phyloP scores from a whole-genome alignment of 2,888 invertebrate genomes.

The Pimpla rufipes region DNA sequence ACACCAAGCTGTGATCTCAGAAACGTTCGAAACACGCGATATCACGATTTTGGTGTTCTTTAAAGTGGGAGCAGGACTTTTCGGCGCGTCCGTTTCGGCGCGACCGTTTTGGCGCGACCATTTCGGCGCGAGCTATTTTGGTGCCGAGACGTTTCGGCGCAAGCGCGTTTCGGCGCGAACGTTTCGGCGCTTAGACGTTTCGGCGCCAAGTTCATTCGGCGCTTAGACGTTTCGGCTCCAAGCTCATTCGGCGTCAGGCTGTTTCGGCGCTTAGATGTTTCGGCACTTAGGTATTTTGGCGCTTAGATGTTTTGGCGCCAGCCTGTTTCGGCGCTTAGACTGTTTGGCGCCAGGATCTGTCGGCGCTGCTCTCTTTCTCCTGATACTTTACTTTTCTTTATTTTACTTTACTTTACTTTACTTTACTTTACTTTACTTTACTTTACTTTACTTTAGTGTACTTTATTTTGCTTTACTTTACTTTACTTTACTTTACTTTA shows the following conservation, averaged over 20 bases:
- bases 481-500: too few relatives aligned
- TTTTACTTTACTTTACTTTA: too few relatives aligned
- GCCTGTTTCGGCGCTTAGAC: background rate
- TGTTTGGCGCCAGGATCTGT: background rate
- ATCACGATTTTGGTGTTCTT: too few relatives aligned
- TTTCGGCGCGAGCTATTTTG: background rate
- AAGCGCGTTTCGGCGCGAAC: conserved; percentile 30
- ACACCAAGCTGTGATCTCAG: too few relatives aligned
- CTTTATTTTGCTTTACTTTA: too few relatives aligned
- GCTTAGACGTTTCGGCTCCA: background rate
- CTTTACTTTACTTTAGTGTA: background rate
- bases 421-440: background rate
- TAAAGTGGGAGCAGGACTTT: too few relatives aligned
- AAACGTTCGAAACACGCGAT: too few relatives aligned
- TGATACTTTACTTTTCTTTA: too few relatives aligned
- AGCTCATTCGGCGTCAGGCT: conserved; percentile 12
- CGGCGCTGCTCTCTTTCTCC: background rate
- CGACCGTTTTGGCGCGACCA: conserved; percentile 24
- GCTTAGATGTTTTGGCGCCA: background rate
- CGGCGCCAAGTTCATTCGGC: conserved; percentile 2
- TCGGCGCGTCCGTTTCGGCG: conserved; percentile 7
- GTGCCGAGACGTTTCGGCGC: conserved; percentile 17
- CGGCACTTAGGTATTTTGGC: conserved; percentile 3
- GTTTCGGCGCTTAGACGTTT: conserved; percentile 21
- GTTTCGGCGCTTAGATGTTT: background rate